A percentile compares a stretch with the other conserved stretches of the same genome.
Conservation (phyloP, 2,888 invertebrate genomes). For the Selenia dentaria region DNA sequence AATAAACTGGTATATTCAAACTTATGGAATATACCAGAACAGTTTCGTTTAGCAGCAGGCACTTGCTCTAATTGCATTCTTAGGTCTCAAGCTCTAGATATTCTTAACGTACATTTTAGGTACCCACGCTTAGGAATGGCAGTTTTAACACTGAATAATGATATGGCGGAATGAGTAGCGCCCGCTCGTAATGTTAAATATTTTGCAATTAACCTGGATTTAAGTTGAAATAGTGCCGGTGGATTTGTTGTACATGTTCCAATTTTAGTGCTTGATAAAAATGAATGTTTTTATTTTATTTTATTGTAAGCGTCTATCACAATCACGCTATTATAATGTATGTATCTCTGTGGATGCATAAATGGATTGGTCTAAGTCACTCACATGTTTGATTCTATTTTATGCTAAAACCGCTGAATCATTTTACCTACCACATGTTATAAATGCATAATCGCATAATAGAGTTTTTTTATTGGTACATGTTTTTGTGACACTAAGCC, state of each 20-base stretch:
- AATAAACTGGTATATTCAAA: conserved; percentile 13
- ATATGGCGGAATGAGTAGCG: conserved; percentile 2
- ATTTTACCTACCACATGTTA: no score
- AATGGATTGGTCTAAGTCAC: no score
- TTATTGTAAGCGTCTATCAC: no score
- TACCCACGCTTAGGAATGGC: conserved; percentile 9
- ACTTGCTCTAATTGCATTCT: conserved; percentile 61
- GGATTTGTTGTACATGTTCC: not conserved
- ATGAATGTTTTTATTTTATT: no score
- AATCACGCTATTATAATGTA: no score
- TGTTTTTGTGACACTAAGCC: no score
- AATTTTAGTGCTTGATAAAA: not conserved
- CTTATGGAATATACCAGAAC: conserved; percentile 55
- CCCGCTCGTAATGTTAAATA: conserved; percentile 2
- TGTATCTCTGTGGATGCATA: no score
- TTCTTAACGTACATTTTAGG: no score
- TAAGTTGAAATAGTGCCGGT: not conserved
- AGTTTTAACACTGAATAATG: not conserved
- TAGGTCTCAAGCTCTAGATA: conserved; percentile 36
- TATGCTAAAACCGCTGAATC: no score
- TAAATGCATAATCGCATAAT: no score
- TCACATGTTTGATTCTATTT: no score
- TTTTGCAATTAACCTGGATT: not conserved
- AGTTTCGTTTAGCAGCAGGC: conserved; percentile 57
- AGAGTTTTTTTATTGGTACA: no score